phyloP scores from a whole-genome alignment of 2,113 vertebrate species.

The Apistogramma diplotaenia region DNA sequence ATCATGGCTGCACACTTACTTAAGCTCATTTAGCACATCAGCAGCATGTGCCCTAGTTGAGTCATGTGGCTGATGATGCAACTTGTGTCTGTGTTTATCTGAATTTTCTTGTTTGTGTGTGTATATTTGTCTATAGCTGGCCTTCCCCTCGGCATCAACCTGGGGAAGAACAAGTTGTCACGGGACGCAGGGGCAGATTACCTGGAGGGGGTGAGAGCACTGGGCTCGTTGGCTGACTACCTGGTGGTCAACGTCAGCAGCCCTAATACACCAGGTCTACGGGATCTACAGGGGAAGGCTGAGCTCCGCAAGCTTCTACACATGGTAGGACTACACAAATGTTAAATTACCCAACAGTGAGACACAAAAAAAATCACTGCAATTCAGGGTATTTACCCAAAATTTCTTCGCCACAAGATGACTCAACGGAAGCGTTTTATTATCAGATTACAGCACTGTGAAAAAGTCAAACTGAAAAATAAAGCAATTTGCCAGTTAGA shows the following conservation, averaged over 20 bases:
- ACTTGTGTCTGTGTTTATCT: constrained; percentile 25
- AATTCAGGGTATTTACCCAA: not conserved
- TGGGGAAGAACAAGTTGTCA: constrained; percentile 94
- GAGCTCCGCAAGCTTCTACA: constrained; percentile 82
- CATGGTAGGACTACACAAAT: constrained; percentile 73
- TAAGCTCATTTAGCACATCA: constrained; percentile 23
- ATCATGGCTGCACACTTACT: constrained; percentile 12
- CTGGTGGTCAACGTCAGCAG: constrained; percentile 96
- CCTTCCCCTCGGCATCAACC: constrained; percentile 90
- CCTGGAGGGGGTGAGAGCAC: constrained; percentile 78
- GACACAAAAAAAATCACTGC: not conserved
- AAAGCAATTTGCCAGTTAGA: too few relatives aligned
- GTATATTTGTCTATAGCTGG: constrained; percentile 77
- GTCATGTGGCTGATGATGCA: constrained; percentile 40
- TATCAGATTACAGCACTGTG: not conserved
- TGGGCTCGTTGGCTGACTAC: constrained; percentile 93
- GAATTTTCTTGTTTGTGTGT: constrained; percentile 17
- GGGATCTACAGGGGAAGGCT: constrained; percentile 85
- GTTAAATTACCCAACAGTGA: not conserved
- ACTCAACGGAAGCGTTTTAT: not conserved
- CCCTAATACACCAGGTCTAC: constrained; percentile 90
- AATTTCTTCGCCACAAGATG: too few relatives aligned
- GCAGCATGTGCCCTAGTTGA: constrained; percentile 34
- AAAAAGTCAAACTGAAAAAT: too few relatives aligned
- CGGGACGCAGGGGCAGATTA: constrained; percentile 86